Percentiles rank a stretch among this genome's conserved stretches.
phyloP scores from a whole-genome alignment of 2,888 invertebrate genomes.

The Drosophila pseudotalamancana region DNA sequence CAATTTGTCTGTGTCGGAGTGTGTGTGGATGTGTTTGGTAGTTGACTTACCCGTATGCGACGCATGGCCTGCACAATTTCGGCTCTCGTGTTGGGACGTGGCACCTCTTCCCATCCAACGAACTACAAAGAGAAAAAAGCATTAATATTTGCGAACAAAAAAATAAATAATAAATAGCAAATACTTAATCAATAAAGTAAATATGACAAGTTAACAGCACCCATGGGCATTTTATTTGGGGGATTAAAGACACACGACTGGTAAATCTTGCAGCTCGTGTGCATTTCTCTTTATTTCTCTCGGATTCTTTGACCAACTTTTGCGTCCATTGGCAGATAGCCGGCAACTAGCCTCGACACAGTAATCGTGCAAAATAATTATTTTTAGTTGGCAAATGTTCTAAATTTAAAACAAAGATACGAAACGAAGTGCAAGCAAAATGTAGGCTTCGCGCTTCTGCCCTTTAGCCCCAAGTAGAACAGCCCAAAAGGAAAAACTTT shows the following conservation, averaged over 20 bases:
- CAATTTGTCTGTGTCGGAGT: constrained; percentile 5
- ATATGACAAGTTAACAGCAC: constrained; percentile 13
- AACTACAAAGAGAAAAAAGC: constrained; percentile 90
- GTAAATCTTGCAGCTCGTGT: constrained; percentile 42
- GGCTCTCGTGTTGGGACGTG: constrained; percentile 96
- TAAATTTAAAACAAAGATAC: constrained; percentile 26
- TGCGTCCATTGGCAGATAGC: constrained; percentile 22
- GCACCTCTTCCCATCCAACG: constrained; percentile 99
- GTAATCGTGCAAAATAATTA: constrained; percentile 49
- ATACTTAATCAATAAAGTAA: constrained; percentile 14
- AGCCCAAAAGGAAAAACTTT: background rate
- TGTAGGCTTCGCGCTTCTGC: constrained; percentile 7
- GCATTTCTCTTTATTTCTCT: constrained; percentile 23
- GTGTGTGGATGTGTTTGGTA: constrained; percentile 8
- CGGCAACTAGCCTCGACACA: constrained; percentile 61
- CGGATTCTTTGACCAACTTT: constrained; percentile 21
- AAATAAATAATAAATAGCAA: constrained; percentile 10
- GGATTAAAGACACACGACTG: background rate
- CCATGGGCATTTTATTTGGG: constrained; percentile 13
- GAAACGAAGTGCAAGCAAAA: background rate
- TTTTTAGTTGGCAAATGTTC: constrained; percentile 39
- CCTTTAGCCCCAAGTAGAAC: constrained; percentile 31
- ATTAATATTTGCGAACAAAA: constrained; percentile 16
- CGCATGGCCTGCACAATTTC: constrained; percentile 99
- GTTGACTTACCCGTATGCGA: constrained; percentile 94